Evolutionary conservation across 2,797 vertebrate genomes (phyloP).

Genomic region (Sebastes dallii): DNA sequence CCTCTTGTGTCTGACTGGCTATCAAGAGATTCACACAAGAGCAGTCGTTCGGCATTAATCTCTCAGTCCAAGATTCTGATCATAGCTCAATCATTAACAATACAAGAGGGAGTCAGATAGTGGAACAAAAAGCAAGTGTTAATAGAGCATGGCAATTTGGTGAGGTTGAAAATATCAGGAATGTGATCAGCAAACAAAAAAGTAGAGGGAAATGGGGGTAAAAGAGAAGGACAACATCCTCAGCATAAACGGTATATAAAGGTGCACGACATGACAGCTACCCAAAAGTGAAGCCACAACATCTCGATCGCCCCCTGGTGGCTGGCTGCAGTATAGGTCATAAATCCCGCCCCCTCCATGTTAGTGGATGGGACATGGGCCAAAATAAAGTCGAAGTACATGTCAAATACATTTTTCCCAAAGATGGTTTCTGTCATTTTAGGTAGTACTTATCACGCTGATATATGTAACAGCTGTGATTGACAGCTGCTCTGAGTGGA

Average conservation of each 20-base stretch:
- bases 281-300: not conserved
- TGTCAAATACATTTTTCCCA: not conserved
- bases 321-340: not conserved
- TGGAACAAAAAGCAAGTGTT: conserved; percentile 13
- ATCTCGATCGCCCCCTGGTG: not conserved
- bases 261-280: not conserved
- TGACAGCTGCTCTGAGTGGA: not conserved
- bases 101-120: conserved; percentile 5
- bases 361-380: not conserved
- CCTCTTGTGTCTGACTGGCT: conserved; percentile 12
- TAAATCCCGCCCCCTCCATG: not conserved
- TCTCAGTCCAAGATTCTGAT: conserved; percentile 30
- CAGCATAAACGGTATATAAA: not conserved
- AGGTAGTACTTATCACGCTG: not conserved
- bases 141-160: not conserved
- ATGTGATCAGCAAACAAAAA: not conserved
- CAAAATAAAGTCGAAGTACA: not conserved
- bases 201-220: not conserved
- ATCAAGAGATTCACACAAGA: conserved; percentile 39
- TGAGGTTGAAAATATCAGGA: not conserved
- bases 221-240: not conserved
- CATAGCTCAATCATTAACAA: conserved; percentile 23
- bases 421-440: not conserved
- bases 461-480: not conserved
- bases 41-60: conserved; percentile 31